Evolutionary conservation across 2,888 invertebrate species (phyloP), one percentile per base, ranked within the genome.

Genomic region (Eugnorisma glareosa): DNA sequence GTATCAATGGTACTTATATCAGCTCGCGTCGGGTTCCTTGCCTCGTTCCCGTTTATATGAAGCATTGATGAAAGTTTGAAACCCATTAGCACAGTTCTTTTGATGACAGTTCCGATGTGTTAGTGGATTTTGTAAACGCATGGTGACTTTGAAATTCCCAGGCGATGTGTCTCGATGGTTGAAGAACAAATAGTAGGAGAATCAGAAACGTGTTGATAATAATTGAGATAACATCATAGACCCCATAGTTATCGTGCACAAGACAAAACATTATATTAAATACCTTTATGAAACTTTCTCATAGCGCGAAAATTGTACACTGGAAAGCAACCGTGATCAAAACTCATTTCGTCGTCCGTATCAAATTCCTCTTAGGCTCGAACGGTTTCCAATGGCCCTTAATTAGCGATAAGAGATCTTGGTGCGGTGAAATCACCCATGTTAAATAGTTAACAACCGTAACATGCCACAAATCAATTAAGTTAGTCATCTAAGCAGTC

Each of bases 401-500:
- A 75, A 87, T 85, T 81, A 83, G 74, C 83, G 86, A 88, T 86
- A 89, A 87, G 77, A 84, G 83, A 84, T 88, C 81, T 90, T 81
- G 88, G 84, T 82, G 85, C 83, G 90, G 87, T 93, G 91, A 93
- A 93, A 93, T 92, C 93, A 94, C 92, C 93, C 91, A 93, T 90
- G 91, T 93, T 92, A 93, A 93, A 91, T 92, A 93, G 91, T 94
- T 94, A 94, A 95, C 90, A 90, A 93, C 94, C 93, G 93, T 94
- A 90, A 92, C 95, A 95, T 94, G 94, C 94, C 86, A 91, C 92
- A 93, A 95, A 95, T 95, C 94, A 94, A 94, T 94, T 93, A 94
- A 93, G 92, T 95, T 94, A 95, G 95, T 96, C 95, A 95, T 94
- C 93, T 92, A 89, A 89, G 85, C 87, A 86, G 89, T 90, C 83